Base-by-base conservation (phyloP, 2,888 invertebrate species). In the Drosophila putrida region DNA sequence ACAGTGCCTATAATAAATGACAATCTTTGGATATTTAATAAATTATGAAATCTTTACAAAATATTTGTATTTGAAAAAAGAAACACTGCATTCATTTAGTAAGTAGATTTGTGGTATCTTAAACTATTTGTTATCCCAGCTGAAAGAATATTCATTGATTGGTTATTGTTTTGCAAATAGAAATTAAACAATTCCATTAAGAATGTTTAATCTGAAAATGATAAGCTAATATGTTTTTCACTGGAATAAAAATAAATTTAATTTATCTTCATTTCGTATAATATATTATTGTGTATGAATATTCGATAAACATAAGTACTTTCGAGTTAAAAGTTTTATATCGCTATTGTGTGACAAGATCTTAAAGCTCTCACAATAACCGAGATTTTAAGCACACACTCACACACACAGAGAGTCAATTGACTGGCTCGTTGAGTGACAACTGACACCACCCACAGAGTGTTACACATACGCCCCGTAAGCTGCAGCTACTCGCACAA, bases 381-480 rank as follows among this genome's bases (percentile, higher is more conserved):
- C 13, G 39, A 62, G 51, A 58, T 59, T 71, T 63, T 10, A 46
- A 41, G 31, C 25, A 53, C 55, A 57, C 46, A 53, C 41, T 60
- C 58, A 59, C 46, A 53, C 31, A 53, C 39, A n/a, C 35, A 31
- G n/a, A 60, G 35, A 65, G 61, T 61, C 67, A 67, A 75, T 79
- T 71, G 75, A 77, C 59, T 66, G 66, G 27, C 68, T 68, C 58
- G 57, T 15, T 75, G 70, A 79, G 58, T 69, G 74, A 69, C 74
- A 74, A 60, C 55, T 67, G 77, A 74, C 67, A 72, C 63, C 57
- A 70, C 49, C 53, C 60, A 47, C 39, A 36, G 44, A 61, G 62
- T 53, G 75, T 83, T 67, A 66, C 84, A 71, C 77, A 79, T 75
- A 75, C 71, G 79, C 51, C 71, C 35, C 46, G 53, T 53, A 51